Base-by-base conservation (phyloP, 23 tunicate species). In the Trididemnum nubilum region DNA sequence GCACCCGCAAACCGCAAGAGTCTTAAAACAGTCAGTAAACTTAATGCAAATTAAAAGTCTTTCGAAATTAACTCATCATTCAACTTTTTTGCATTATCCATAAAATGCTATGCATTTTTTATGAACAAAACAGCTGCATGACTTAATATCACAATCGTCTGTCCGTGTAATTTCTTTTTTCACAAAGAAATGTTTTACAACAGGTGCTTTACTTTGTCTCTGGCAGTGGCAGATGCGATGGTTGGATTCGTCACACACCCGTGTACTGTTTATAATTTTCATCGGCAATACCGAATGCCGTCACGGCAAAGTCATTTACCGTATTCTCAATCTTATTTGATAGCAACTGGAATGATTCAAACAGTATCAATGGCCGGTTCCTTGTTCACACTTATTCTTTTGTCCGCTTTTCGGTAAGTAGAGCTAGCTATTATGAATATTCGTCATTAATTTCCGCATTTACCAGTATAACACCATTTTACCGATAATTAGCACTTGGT, bases 191-290 rank as follows among this genome's bases (percentile, higher is more conserved):
- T 44, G 9, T 44, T 44, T 44, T 73, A 5, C 31, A 24, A 50
- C 81, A 77, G 81, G 4, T 57, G 81, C 39, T 77, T 77, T 54
- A 57, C 81, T n/a, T 4, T 77, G 81, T 77, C 81, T 3, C 67
- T 77, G 37, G 81, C 81, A 28, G 4, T 32, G 22, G 27, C 81
- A 23, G 81, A 77, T 77, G 81, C 81, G 2, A 77, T 77, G 39
- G 81, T 77, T 19, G 81, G 81, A 12, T 51, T 77, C 26, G 51
- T 77, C 22, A 77, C 66, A 2, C 81, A 77, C 25, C 81, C 81
- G 2, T 77, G 67, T 67, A 77, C 81, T 15, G 28, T 54, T 21
- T 54, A 77, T 67, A 57, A 33, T 38, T 77, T 77, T 32, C 36
- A 77, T 28, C 24, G 28, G 21, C 26, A 52, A 9, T 77, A 77